These are phyloP conservation scores for Triplophysa rosa DNA, from an alignment of 2,113 vertebrate species.

Conservation along the genomic window DNA sequence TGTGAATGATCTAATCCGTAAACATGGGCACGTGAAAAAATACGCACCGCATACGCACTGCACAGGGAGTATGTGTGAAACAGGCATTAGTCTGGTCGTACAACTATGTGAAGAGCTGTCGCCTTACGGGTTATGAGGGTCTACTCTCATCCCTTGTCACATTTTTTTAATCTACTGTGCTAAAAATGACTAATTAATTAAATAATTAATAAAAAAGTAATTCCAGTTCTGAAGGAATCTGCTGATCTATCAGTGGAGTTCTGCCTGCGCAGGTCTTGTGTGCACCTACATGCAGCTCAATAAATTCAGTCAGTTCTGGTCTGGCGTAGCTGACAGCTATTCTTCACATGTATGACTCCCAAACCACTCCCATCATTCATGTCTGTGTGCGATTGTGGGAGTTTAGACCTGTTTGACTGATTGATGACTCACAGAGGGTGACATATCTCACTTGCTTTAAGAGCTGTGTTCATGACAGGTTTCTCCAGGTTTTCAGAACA, in stretches of 20 bases:
- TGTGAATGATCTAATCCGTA: no score
- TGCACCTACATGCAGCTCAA: background rate
- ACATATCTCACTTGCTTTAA: background rate
- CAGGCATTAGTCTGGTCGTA: no score
- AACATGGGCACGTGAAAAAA: no score
- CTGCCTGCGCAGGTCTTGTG: background rate
- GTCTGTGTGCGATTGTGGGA: constrained; percentile 12
- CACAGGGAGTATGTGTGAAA: no score
- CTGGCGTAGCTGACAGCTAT: constrained; percentile 10
- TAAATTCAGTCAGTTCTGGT: constrained; percentile 2
- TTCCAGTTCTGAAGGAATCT: background rate
- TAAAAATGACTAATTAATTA: no score
- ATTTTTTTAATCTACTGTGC: no score
- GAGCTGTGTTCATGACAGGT: background rate
- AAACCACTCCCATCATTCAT: constrained; percentile 4
- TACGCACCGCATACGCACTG: no score
- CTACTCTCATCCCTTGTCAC: no score
- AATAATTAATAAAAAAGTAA: no score
- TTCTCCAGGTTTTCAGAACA: background rate
- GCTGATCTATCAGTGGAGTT: background rate
- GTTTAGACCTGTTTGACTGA: background rate
- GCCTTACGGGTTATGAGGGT: no score
- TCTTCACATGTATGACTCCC: background rate
- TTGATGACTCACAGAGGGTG: background rate
- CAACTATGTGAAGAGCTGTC: no score